Conservation (phyloP, 2,113 vertebrate genomes). For the Laticauda colubrina region DNA sequence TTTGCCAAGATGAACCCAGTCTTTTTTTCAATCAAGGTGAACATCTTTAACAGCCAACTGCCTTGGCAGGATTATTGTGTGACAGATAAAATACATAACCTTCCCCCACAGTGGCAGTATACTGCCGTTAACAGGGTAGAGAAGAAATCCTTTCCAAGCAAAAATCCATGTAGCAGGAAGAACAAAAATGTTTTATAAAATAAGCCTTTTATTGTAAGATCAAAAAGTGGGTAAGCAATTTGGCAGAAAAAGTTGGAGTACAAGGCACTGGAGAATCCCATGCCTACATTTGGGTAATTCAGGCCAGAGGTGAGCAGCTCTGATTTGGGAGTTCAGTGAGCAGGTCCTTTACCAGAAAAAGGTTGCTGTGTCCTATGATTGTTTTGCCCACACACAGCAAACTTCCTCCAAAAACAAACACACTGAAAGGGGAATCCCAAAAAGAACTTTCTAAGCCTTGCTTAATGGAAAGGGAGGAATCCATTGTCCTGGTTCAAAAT, state of each 20-base stretch:
- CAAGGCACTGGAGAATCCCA: not conserved
- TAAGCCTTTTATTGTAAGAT: not conserved
- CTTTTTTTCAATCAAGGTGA: not conserved
- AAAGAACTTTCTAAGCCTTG: not conserved
- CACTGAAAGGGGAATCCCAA: not conserved
- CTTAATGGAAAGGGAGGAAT: not conserved
- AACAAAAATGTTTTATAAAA: not conserved
- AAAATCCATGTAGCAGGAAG: not conserved
- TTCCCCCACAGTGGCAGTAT: not conserved
- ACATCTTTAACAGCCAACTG: not conserved
- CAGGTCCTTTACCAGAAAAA: not conserved
- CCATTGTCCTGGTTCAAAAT: not conserved
- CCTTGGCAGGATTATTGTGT: not conserved
- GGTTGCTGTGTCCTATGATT: not conserved
- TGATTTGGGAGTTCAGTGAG: not conserved
- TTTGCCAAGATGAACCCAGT: not conserved
- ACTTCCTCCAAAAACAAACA: not conserved
- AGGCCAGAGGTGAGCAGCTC: not conserved
- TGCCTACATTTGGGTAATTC: not conserved
- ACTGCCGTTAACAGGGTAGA: not conserved
- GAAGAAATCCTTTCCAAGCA: not conserved
- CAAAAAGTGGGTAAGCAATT: not conserved
- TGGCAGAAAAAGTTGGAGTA: not conserved
- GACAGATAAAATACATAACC: not conserved
- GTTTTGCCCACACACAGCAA: not conserved